Evolutionary conservation across 1,140 invertebrate genomes (phyloP), one percentile per base, ranked within the genome.

Genomic region (Melitaea cinxia): DNA sequence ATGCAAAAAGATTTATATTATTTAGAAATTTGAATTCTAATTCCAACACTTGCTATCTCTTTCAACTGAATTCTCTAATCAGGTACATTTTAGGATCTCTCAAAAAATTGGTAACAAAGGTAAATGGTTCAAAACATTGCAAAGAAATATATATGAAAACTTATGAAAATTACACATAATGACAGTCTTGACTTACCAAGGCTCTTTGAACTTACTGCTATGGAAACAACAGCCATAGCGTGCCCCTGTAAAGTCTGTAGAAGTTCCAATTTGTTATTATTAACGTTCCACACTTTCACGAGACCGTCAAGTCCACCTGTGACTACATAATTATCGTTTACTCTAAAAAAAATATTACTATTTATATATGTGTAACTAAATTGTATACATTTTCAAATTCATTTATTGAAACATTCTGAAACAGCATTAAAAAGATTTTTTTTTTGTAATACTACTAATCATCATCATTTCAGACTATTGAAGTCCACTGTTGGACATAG

Each of bases 301-400:
- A 94, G 89, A 86, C 98, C 96, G 91, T 99, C 98, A n/a, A 99
- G 92, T 0, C 96, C 96, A 2, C 97, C 98, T 1, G 97, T 98
- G 0, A 99, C 94, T 64, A 99, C 93, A 78, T 95, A 96, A 78
- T 98, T 96, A 28, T 89, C 89, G 2, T 93, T 92, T 81, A 93
- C 93, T 50, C 94, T 94, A 59, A 60, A 82, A 78, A 28, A 47
- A 45, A n/a, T 39, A 39, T 3, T 14, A 1, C 5, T 14, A 17
- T 15, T 39, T 14, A 3, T 6, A 5, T 9, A 21, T 12, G n/a
- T n/a, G 5, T 26, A 1, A 23, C 9, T n/a, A 33, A 28, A 49
- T 19, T 14, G 4, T 15, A 2, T 26, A 45, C 24, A 45, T 33
- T 33, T 33, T 33, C 6, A 33, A 33, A 10, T 28, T 3, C 26